Evolutionary conservation across 2,888 invertebrate genomes (phyloP).

Genomic region (Mystacides longicornis): DNA sequence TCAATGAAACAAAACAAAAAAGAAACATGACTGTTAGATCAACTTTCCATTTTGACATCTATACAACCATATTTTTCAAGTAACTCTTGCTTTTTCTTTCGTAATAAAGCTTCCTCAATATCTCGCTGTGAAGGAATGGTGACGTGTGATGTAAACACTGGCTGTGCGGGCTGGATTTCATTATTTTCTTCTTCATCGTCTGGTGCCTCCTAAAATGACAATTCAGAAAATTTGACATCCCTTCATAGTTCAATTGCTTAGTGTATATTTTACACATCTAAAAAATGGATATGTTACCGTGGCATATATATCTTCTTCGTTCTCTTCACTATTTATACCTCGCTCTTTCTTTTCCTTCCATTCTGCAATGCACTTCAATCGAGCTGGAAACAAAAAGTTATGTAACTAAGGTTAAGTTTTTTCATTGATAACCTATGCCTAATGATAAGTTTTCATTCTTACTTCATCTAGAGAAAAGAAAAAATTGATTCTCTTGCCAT

Average conservation of each 20-base stretch:
- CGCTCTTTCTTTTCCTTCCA: slow-evolving; percentile 62
- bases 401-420: no score
- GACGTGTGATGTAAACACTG: slow-evolving; percentile 69
- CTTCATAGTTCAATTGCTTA: no score
- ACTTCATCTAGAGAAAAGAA: no score
- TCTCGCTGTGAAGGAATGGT: slow-evolving; percentile 92
- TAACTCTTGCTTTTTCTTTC: slow-evolving; percentile 86
- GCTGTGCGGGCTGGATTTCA: slow-evolving; percentile 28
- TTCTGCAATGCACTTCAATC: slow-evolving; percentile 53
- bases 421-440: no score
- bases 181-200: slow-evolving; percentile 33
- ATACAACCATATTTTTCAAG: slow-evolving; percentile 70
- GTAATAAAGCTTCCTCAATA: slow-evolving; percentile 84
- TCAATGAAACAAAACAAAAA: no score
- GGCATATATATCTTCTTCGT: slow-evolving; percentile 65
- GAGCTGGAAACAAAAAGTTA: slow-evolving; percentile 32
- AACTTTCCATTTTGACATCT: slow-evolving; percentile 39
- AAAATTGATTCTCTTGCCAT: no score
- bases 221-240: no score
- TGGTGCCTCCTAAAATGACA: background rate
- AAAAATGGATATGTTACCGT: no score
- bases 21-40: no score
- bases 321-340: slow-evolving; percentile 43
- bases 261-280: no score
- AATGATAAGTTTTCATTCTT: no score